Evolutionary conservation across 2,113 vertebrate genomes (phyloP), one percentile per base, ranked within the genome.

Genomic region (Pollimyrus isidori): DNA sequence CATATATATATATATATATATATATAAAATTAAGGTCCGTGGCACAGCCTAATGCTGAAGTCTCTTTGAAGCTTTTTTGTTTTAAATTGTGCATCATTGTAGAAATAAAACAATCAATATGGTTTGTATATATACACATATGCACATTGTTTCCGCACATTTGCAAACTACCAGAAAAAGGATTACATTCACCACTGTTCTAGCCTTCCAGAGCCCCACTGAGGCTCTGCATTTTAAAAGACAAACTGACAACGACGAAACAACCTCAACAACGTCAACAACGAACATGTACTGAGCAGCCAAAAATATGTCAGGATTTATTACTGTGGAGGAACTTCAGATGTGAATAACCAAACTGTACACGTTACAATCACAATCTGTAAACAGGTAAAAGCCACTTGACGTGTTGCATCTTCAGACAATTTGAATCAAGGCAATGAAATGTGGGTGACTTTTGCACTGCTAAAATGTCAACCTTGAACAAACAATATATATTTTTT

Each of bases 371-470:
- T 99, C 98, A 98, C 98, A 96, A 97, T 97, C 97, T 99, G 98
- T 99, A 99, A 99, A 99, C 98, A 99, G 97, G 97, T 99, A 99
- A 98, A 99, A 99, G 97, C 97, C 98, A 98, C 97, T 97, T 95
- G 97, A 97, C 97, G 97, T 97, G 96, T 97, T 98, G 98, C 97
- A 98, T 99, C 97, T 96, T 97, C 96, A 93, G 98, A 98, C 97
- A 97, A 95, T 97, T 97, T 97, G 96, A 97, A 98, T 98, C 97
- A 99, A 99, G 98, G 98, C 97, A 98, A 98, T 99, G 98, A 99
- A 98, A 99, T 97, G 97, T 98, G 97, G 97, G 98, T 97, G 95
- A 98, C 96, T 97, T 97, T 96, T 97, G 96, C 95, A 97, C 96
- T 96, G 96, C 97, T 98, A 96, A 96, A 95, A 96, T 94, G 88